Evolutionary conservation across 2,888 invertebrate species (phyloP), one percentile per base, ranked within the genome.

Genomic region (Nasonia oneida): DNA sequence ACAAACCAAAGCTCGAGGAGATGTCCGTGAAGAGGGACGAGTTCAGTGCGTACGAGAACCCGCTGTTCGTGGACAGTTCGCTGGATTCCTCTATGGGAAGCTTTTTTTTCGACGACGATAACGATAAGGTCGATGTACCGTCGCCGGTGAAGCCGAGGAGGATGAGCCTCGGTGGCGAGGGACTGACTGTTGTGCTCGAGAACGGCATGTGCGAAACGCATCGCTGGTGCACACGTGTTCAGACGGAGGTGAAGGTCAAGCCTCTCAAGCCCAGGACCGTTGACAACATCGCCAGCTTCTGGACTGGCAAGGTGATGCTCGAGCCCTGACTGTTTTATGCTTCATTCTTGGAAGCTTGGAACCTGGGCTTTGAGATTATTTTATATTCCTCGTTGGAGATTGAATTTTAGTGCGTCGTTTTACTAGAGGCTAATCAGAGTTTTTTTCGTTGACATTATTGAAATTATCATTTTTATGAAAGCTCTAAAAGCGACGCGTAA

Each of bases 21-120:
- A 29, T 67, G 67, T 76, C 80, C 15, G 29, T 67, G 3, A 47
- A 42, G 47, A 76, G 74, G n/a, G 83, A 87, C 33, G 88, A 88
- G 77, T 88, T 76, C 84, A 89, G 84, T 73, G 90, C 89, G 42
- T 93, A 93, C 86, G 93, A 93, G 87, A 93, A 93, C 89, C 93
- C 93, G 2, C 91, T 91, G 2, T 93, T 93, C 74, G 85, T 91
- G 76, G 93, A 93, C 87, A 90, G 89, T 76, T 93, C 93, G 4
- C 83, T 91, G 37, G 93, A 93, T 82, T 90, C 92, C 6, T 92
- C 92, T 3, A 81, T 91, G 15, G 89, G 90, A 42, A 89, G 89
- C 39, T 92, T 90, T 83, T 87, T 92, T 0, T 91, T 90, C 84
- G 74, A 81, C 2, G 81, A 83, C 37, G 86, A 81, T 61, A 80